A percentile compares a stretch with the other conserved stretches of the same genome.
Conservation (phyloP, 2,797 vertebrate species). For the Oryzias dopingdopingensis region DNA sequence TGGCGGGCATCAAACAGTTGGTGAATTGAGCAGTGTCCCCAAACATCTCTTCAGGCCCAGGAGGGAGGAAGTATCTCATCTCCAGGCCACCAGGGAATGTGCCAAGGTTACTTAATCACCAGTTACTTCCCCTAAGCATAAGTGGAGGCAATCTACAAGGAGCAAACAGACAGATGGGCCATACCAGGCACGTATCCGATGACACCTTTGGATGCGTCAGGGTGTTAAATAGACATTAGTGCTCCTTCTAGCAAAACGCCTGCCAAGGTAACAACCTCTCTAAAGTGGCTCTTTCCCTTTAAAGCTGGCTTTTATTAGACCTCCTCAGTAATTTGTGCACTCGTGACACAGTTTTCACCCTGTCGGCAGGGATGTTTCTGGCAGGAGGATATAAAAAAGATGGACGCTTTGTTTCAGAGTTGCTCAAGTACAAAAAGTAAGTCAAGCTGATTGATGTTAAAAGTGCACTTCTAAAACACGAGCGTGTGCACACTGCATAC, state of each 20-base stretch:
- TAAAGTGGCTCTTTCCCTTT: slow-evolving; percentile 57
- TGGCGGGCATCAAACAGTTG: slow-evolving; percentile 58
- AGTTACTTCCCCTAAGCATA: slow-evolving; percentile 65
- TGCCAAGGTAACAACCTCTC: slow-evolving; percentile 61
- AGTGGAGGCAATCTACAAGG: slow-evolving; percentile 61
- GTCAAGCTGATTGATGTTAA: slow-evolving; percentile 30
- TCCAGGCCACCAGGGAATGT: slow-evolving; percentile 58
- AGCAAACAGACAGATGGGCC: slow-evolving; percentile 69
- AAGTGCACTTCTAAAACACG: slow-evolving; percentile 11
- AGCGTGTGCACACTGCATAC: slow-evolving; percentile 1
- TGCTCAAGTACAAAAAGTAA: slow-evolving; percentile 26
- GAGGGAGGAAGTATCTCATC: slow-evolving; percentile 50
- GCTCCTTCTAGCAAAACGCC: slow-evolving; percentile 58
- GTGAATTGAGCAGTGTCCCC: slow-evolving; percentile 36
- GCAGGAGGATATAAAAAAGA: slow-evolving; percentile 20
- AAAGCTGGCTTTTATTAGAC: slow-evolving; percentile 44
- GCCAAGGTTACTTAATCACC: slow-evolving; percentile 76
- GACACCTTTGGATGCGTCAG: slow-evolving; percentile 64
- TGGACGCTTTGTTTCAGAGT: slow-evolving; percentile 31
- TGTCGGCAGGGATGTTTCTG: slow-evolving; percentile 37
- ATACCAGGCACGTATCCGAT: slow-evolving; percentile 49
- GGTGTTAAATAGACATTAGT: slow-evolving; percentile 76
- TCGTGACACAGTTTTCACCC: slow-evolving; percentile 47
- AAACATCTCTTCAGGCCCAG: slow-evolving; percentile 27
- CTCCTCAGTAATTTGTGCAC: slow-evolving; percentile 56